Base-by-base conservation (phyloP, 1,140 invertebrate genomes). In the Formica exsecta region DNA sequence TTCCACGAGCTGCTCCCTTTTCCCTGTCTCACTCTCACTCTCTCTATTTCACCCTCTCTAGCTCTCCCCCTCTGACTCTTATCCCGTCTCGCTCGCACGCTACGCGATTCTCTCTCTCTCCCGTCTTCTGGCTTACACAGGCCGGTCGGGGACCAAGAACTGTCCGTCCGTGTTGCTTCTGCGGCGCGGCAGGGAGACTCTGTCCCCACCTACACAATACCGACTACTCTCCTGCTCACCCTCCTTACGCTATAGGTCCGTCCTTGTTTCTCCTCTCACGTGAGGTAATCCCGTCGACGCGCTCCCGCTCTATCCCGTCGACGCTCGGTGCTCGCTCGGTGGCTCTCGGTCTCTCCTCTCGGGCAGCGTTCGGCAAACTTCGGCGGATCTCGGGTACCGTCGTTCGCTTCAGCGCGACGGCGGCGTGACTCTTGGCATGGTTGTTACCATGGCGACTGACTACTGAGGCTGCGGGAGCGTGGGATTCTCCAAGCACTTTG, bases 391-490 rank as follows among this genome's bases (percentile, higher is more conserved):
- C 86, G 85, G 85, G 19, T 59, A 59, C 64, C 25, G 59, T 89
- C 83, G 85, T 65, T 41, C 73, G 29, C 68, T 44, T 38, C 51
- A 8, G 38, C 57, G 65, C 59, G 66, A 19, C 62, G 61, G 68
- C 76, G 44, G 85, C 85, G 83, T 70, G 86, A 85, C 86, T 70
- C 36, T 11, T 32, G 38, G 41, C 32, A 70, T 64, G 59, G 61
- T 44, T 85, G 92, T 92, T 89, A 85, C 89, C 87, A 92, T 92
- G 89, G 91, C 73, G 87, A 91, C 91, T 85, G 73, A 66, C 79
- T 83, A 83, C 68, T 57, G 68, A 83, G 61, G 68, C 79, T 38
- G 79, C 79, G 54, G 38, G 54, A 83, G 79, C 68, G 68, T 83
- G 79, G 54, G 68, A 83, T 68, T 29, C 54, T 13, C 3, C n/a